Percentiles rank a stretch among this genome's conserved stretches.
These are phyloP conservation scores for Elmis aenea DNA, from an alignment of 2,888 invertebrate genomes.

Conservation along the genomic window DNA sequence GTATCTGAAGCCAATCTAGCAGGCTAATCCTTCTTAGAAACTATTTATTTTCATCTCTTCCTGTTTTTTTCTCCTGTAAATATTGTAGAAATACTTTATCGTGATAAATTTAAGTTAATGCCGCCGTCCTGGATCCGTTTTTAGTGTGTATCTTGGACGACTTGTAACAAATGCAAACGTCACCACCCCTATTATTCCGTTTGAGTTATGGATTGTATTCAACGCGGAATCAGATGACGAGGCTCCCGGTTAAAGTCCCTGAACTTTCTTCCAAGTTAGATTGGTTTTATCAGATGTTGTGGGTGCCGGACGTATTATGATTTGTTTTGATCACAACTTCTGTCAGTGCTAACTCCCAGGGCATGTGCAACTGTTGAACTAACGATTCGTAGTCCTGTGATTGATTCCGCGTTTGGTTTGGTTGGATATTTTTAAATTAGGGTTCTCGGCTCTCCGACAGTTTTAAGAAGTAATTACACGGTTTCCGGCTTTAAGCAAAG, in stretches of 20 bases:
- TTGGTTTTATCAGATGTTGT: constrained; percentile 17
- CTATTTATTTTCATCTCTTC: too few species aligned
- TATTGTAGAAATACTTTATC: too few species aligned
- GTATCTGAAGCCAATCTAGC: too few species aligned
- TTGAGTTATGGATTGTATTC: constrained; percentile 24
- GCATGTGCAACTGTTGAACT: too few species aligned
- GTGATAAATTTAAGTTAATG: background rate
- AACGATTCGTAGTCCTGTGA: too few species aligned
- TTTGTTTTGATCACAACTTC: constrained; percentile 18
- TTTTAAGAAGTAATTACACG: too few species aligned
- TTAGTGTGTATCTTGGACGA: constrained; percentile 12
- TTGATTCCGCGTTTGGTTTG: too few species aligned
- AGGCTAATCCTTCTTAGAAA: too few species aligned
- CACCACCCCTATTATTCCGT: constrained; percentile 23
- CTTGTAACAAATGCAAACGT: constrained; percentile 22
- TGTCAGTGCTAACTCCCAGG: constrained; percentile 13
- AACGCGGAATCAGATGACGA: constrained; percentile 16
- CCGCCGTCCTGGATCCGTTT: constrained; percentile 10
- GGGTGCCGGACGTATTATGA: constrained; percentile 16
- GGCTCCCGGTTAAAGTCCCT: constrained; percentile 16
- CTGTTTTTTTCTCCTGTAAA: too few species aligned
- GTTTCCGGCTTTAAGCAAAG: too few species aligned
- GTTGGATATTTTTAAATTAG: too few species aligned
- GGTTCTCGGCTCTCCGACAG: too few species aligned
- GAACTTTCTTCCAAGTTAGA: constrained; percentile 20